Base-by-base conservation (phyloP, 2,797 vertebrate genomes). In the Nannoperca australis region DNA sequence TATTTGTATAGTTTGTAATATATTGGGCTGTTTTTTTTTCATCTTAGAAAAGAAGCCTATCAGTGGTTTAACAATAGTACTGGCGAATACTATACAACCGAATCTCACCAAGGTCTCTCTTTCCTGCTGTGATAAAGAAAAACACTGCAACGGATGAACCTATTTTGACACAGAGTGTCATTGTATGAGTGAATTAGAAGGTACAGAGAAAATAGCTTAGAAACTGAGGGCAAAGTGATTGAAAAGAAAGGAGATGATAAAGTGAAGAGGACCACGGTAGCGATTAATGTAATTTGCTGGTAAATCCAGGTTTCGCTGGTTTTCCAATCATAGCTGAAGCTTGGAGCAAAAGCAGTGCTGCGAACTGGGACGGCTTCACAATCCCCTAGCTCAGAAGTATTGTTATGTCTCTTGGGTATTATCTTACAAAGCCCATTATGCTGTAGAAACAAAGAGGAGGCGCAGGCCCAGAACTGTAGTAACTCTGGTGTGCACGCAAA, bases 361-460 rank as follows among this genome's bases (percentile, higher is more conserved):
- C 75, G 67, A 94, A 91, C 88, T 92, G 91, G 94, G 91, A 89
- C 86, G 83, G 81, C 87, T 88, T 86, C 83, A 88, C 90, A 95
- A 92, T 94, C 92, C 92, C 78, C 83, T 20, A 71, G 88, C 89
- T 93, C 90, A 87, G 84, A 88, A 91, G 91, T 92, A 93, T 91
- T 91, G 90, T 90, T 82, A 76, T 88, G 90, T 95, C 93, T 93
- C 92, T 76, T 81, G 88, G 91, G 95, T 94, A 93, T 95, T 94
- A 95, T 94, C 91, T 94, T 94, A 93, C 93, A 95, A 95, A 95
- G 92, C 89, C 92, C 89, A 93, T 95, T 95, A 94, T 93, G 84
- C 73, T 65, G 73, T 73, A 84, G 86, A 93, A 92, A 93, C 91
- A 94, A 93, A 92, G 89, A 90, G 72, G 78, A 91, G 79, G 88